Evolutionary conservation across 2,888 invertebrate genomes (phyloP).

Genomic region (Globia sparganii): DNA sequence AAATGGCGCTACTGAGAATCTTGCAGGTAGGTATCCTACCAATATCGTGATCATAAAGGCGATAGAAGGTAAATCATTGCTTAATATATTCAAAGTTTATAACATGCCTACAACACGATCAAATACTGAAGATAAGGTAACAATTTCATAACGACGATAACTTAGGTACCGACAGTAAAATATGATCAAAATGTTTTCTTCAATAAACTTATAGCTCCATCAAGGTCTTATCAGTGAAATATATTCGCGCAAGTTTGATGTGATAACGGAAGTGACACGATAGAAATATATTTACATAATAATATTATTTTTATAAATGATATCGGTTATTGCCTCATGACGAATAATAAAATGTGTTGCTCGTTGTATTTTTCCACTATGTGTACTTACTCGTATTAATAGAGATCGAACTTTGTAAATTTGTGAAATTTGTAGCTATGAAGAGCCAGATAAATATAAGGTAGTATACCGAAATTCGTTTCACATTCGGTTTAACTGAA

Average conservation of each 20-base stretch:
- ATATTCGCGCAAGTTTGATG: slow-evolving; percentile 20
- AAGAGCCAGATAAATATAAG: not conserved
- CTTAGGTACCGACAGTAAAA: not conserved
- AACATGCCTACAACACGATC: slow-evolving; percentile 20
- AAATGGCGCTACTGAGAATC: slow-evolving; percentile 43
- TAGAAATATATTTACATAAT: slow-evolving; percentile 41
- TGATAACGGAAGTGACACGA: slow-evolving; percentile 28
- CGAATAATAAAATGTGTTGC: slow-evolving; percentile 39
- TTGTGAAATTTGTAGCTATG: not conserved
- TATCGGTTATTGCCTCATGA: slow-evolving; percentile 33
- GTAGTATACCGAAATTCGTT: not conserved
- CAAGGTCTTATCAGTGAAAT: slow-evolving; percentile 35
- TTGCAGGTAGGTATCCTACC: slow-evolving; percentile 24
- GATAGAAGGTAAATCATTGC: slow-evolving; percentile 14
- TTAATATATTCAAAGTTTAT: slow-evolving; percentile 27
- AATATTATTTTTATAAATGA: slow-evolving; percentile 27
- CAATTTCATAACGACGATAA: slow-evolving; percentile 27
- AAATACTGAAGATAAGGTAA: slow-evolving; percentile 38
- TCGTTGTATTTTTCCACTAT: slow-evolving; percentile 36
- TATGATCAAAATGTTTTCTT: slow-evolving; percentile 22
- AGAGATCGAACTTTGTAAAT: slow-evolving; percentile 6
- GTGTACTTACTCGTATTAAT: not conserved
- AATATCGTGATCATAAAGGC: slow-evolving; percentile 19
- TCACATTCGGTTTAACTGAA: not conserved
- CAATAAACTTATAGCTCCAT: slow-evolving; percentile 1